Base-by-base conservation (phyloP, 2,113 vertebrate species). In the Zosterops borbonicus region DNA sequence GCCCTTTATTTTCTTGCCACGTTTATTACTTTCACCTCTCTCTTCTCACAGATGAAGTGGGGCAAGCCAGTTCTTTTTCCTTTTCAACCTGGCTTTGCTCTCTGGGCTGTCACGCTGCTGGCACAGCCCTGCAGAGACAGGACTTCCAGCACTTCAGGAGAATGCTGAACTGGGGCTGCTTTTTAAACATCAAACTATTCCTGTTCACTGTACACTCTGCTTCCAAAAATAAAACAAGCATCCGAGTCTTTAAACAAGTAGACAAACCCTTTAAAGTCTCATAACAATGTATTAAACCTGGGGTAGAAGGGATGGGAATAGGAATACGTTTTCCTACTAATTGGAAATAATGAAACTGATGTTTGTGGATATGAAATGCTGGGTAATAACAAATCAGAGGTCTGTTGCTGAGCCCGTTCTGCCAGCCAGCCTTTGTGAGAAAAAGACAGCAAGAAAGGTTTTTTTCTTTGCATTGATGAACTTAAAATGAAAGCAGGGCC, bases 211-310 rank as follows among this genome's bases (percentile, higher is more conserved):
- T 56, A 76, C 33, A 15, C 68, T 90, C 79, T 47, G 56, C 92
- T 94, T 95, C 90, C 88, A 94, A 95, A 97, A 95, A 95, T 90
- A 96, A 91, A 93, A 63, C 68, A 49, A 76, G 78, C 92, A 90
- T 90, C 81, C 1, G 9, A 91, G 75, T 39, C 82, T 89, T 95
- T 67, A 83, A 94, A 88, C 50, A 91, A 90, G 75, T 1, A 16
- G 78, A 81, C 1, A 0, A 41, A 78, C 50, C 68, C 65, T 96
- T 94, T 88, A 77, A 92, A 89, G 91, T 90, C 87, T 75, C 73
- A 23, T 52, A 96, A 95, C 64, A 78, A 67, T 87, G 52, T 84
- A 93, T 90, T 60, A 90, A 93, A 89, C 68, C 73, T 47, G n/a
- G 73, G 33, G 11, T 81, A 78, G 83, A 60, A 86, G 42, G 71